Evolutionary conservation across 2,888 invertebrate genomes (phyloP).

Genomic region (Aphodius sticticus): DNA sequence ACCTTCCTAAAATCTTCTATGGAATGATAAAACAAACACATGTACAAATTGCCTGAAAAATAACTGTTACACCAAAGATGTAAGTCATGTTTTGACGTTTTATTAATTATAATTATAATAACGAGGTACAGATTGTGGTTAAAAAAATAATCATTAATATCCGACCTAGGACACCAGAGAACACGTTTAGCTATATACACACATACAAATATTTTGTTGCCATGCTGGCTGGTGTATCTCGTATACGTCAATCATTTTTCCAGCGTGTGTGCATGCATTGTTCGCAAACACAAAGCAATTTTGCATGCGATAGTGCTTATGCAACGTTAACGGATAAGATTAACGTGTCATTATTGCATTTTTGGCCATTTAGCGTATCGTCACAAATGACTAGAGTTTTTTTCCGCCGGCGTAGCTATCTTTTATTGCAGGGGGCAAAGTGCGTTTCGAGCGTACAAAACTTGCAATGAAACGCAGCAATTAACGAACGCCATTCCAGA

Average conservation of each 20-base stretch:
- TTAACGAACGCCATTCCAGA: not conserved
- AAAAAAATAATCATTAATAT: not conserved
- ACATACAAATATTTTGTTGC: not conserved
- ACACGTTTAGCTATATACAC: not conserved
- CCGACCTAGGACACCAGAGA: not conserved
- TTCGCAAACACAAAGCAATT: conserved; percentile 4
- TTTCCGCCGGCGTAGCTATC: not conserved
- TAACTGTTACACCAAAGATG: too few species aligned
- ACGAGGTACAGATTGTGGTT: too few species aligned
- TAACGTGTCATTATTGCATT: not conserved
- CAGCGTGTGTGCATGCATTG: not conserved
- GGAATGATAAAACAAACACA: too few species aligned
- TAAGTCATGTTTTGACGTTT: too few species aligned
- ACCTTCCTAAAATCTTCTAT: too few species aligned
- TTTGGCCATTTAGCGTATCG: not conserved
- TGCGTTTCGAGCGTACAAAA: not conserved
- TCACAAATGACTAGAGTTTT: not conserved
- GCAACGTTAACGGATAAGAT: not conserved
- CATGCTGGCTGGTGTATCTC: not conserved
- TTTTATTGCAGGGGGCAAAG: conserved; percentile 9
- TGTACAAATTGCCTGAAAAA: too few species aligned
- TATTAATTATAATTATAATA: too few species aligned
- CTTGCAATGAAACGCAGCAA: not conserved
- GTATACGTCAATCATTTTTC: not conserved
- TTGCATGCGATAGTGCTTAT: not conserved